phyloP scores from a whole-genome alignment of 92 coral and sea anemone species.

The Actinernus sp. region DNA sequence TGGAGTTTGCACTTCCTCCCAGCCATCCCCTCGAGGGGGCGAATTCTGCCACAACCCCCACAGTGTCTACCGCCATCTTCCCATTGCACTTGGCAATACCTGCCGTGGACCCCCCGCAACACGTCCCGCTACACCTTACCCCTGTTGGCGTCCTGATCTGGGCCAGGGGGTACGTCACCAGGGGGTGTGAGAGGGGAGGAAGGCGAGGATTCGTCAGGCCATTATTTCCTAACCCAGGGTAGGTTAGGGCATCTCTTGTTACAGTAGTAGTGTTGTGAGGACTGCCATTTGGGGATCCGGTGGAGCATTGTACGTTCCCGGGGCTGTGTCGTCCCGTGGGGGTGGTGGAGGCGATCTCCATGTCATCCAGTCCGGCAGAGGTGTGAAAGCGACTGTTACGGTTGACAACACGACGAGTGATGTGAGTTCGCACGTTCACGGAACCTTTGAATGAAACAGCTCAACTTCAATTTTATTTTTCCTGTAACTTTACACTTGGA shows the following conservation, averaged over 20 bases:
- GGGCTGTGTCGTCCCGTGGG: slow-evolving; percentile 77
- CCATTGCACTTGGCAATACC: slow-evolving; percentile 83
- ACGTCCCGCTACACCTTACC: slow-evolving; percentile 84
- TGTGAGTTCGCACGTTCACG: slow-evolving; percentile 95
- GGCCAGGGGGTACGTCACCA: slow-evolving; percentile 76
- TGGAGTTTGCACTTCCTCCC: slow-evolving; percentile 80
- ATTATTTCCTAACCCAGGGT: slow-evolving; percentile 80
- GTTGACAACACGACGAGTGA: slow-evolving; percentile 93
- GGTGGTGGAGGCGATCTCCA: slow-evolving; percentile 47
- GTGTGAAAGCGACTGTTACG: slow-evolving; percentile 99
- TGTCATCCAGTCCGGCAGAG: slow-evolving; percentile 98
- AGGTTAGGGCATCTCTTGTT: slow-evolving; percentile 73
- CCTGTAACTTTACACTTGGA: too few relatives aligned
- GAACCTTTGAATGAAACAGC: too few relatives aligned
- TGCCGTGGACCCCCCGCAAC: slow-evolving; percentile 81
- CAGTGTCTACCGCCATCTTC: slow-evolving; percentile 71
- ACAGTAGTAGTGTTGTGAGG: slow-evolving; percentile 68
- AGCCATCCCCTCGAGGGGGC: slow-evolving; percentile 94
- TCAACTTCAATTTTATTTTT: too few relatives aligned
- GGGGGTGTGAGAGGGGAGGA: slow-evolving; percentile 97
- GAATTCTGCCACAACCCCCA: slow-evolving; percentile 86
- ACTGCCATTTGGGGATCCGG: slow-evolving; percentile 92
- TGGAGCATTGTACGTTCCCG: slow-evolving; percentile 53
- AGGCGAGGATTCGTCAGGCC: slow-evolving; percentile 92
- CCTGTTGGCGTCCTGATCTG: slow-evolving; percentile 91